Base-by-base conservation (phyloP, 2,888 invertebrate species). In the Heteromurus nitidus region DNA sequence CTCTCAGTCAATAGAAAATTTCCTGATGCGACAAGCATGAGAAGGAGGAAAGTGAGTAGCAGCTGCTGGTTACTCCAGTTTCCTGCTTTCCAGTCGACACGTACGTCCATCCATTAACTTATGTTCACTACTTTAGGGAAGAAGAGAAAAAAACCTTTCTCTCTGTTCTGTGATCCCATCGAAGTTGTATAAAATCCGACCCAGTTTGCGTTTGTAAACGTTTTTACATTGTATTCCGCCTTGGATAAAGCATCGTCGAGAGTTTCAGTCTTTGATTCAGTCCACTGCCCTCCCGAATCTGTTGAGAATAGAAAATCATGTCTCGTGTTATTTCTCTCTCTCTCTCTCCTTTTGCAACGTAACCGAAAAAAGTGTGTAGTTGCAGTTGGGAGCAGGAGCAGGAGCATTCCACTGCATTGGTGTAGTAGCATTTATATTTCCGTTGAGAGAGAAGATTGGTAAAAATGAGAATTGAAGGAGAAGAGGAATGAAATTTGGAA, bases 221-320 rank as follows among this genome's bases (percentile, higher is more conserved):
- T 36, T 24, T n/a, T 22, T 50, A n/a, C 20, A 50, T 28, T 11
- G 18, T n/a, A n/a, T n/a, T n/a, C n/a, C n/a, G n/a, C n/a, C n/a
- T n/a, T n/a, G 65, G 65, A 62, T 42, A 44, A 44, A 42, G 24
- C 5, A 65, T 16, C n/a, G 18, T 16, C 47, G 18, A 20, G 50
- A 79, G n/a, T n/a, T n/a, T n/a, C n/a, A 79, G 72, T 64, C 79
- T 79, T n/a, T 42, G 72, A 79, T 79, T 65, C 70, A 65, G 65
- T 70, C 69, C 55, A 72, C 24, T 72, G 69, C 62, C 62, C 62
- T 62, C 11, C n/a, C 50, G 55, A 70, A 70, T 79, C 79, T 70
- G 79, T 69, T 20, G 55, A 79, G 79, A 79, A 79, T 79, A 79
- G 72, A 62, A 70, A 79, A 79, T 79, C 79, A 72, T 77, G 68